Evolutionary conservation across 2,113 vertebrate species (phyloP), one percentile per base, ranked within the genome.

Genomic region (Embiotoca jacksoni): DNA sequence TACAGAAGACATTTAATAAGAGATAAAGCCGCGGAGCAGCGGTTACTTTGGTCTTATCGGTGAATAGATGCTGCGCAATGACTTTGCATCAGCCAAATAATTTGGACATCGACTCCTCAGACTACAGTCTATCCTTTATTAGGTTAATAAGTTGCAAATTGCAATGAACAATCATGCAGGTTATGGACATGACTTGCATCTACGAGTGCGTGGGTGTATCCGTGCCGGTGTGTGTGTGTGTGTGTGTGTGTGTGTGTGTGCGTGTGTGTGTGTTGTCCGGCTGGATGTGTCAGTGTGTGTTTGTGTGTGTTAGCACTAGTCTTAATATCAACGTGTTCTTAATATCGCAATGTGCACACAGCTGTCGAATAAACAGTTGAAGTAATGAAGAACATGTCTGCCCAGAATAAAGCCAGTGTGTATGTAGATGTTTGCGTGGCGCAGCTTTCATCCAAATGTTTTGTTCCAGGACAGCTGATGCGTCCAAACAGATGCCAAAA

Each of bases 141-240:
- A 58, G 62, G 71, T 81, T 77, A 53, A 84, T 83, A 91, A 91
- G 73, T 88, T 83, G 65, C 57, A 85, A 82, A 60, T 89, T 82
- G 70, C 60, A 79, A 52, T 30, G 69, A 75, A 79, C 54, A 82
- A 84, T 47, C 86, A 74, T 83, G 83, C 82, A 59, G 79, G 67
- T 89, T 70, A 85, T 75, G 81, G 78, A 86, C 89, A 92, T 88
- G 89, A 88, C 90, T 88, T 88, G 85, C 91, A 92, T 85, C 84
- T 89, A 87, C 78, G 82, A 86, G 81, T 39, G 56, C 78, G 84
- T 70, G 81, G 65, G 83, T 92, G 91, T 83, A 91, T 93, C 81
- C 69, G 82, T 68, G 83, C 90, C 90, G 83, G 92, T 93, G 91
- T 90, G 92, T 90, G 92, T 89, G 85, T 88, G 86, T 87, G 81